Conservation (phyloP, 2,797 vertebrate species). For the Syndactyla subalaris region DNA sequence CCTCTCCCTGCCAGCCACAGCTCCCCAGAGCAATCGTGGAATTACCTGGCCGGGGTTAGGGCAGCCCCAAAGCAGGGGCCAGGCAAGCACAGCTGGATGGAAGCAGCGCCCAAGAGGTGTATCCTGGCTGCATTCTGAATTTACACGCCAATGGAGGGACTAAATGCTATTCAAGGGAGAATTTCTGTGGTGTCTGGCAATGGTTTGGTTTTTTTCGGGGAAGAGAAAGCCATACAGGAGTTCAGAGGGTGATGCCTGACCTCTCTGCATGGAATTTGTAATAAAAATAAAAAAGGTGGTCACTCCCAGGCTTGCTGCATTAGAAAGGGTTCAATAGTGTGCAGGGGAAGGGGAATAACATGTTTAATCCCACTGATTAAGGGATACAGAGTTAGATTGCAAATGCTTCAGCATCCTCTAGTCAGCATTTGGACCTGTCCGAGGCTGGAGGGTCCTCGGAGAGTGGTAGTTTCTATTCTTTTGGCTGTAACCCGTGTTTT, state of each 20-base stretch:
- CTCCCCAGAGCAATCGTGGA: neutral
- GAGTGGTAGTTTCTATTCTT: neutral
- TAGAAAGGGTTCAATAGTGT: neutral
- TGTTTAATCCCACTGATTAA: neutral
- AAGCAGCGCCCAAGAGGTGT: fast-evolving
- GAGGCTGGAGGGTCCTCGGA: fast-evolving
- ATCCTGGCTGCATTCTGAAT: neutral
- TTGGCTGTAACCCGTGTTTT: neutral
- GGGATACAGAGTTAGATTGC: fast-evolving
- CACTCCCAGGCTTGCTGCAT: neutral
- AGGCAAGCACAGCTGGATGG: neutral
- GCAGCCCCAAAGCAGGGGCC: neutral
- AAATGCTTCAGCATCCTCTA: neutral
- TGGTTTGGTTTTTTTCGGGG: neutral
- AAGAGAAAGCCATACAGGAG: fast-evolving
- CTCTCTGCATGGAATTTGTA: neutral
- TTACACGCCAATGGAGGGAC: neutral
- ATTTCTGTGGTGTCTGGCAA: too few species aligned
- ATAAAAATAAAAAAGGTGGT: neutral
- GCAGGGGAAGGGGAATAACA: fast-evolving
- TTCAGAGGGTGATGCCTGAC: neutral
- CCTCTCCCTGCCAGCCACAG: neutral
- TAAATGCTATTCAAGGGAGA: neutral
- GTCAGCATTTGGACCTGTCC: neutral
- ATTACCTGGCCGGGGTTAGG: fast-evolving